Evolutionary conservation across 1,140 invertebrate genomes (phyloP).

Genomic region (Drosophila punjabiensis): DNA sequence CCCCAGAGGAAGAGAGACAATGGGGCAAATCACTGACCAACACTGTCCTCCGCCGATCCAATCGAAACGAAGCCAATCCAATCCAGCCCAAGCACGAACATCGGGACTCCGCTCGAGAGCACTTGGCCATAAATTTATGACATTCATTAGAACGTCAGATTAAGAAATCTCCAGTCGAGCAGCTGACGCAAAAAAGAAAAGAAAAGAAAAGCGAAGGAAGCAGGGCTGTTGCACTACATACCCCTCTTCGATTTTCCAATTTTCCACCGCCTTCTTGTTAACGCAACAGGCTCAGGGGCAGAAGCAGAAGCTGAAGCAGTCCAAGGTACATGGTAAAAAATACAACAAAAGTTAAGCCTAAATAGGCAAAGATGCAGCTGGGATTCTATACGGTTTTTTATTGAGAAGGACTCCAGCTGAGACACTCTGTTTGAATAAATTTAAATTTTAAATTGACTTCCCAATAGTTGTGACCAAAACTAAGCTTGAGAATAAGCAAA

Average conservation of each 20-base stretch:
- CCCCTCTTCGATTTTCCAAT: neutral
- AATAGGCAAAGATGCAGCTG: slow-evolving; percentile 5
- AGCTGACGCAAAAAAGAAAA: slow-evolving; percentile 70
- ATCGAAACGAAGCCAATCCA: slow-evolving; percentile 66
- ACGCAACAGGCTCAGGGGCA: slow-evolving; percentile 17
- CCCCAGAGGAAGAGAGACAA: slow-evolving; percentile 29
- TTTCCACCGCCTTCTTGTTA: slow-evolving; percentile 23
- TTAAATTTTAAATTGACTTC: neutral
- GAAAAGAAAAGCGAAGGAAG: neutral
- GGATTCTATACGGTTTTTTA: neutral
- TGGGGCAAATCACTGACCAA: slow-evolving; percentile 64
- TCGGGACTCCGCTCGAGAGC: slow-evolving; percentile 32
- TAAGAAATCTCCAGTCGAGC: slow-evolving; percentile 76
- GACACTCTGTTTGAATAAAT: neutral
- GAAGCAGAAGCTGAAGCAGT: neutral
- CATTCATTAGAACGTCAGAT: slow-evolving; percentile 85
- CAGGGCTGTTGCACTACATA: neutral
- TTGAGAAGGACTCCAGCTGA: neutral
- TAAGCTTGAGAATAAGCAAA: no score
- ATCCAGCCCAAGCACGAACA: slow-evolving; percentile 6
- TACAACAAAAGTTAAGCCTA: neutral
- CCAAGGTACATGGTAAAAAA: slow-evolving; percentile 14
- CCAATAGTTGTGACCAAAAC: neutral
- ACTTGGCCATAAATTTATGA: slow-evolving; percentile 84
- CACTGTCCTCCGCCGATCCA: slow-evolving; percentile 27